phyloP scores from a whole-genome alignment of 2,888 invertebrate genomes.

The Dryocosmus kuriphilus region DNA sequence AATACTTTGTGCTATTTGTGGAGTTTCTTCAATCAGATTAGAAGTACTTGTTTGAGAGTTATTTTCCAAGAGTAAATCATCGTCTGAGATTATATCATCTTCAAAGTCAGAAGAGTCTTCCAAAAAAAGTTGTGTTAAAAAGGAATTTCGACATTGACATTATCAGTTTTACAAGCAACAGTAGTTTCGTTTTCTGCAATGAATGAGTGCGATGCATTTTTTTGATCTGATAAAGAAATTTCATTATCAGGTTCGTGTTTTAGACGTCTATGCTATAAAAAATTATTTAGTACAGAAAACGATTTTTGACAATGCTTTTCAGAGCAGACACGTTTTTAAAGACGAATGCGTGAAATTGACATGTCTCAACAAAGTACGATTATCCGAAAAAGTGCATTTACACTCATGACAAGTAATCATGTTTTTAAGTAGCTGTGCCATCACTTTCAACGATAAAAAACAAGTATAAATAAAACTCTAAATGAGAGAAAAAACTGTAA shows the following conservation, averaged over 20 bases:
- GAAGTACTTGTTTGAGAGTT: conserved; percentile 49
- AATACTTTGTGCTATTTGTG: not conserved
- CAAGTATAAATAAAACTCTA: too few species aligned
- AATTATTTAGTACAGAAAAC: not conserved
- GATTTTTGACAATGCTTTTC: conserved; percentile 15
- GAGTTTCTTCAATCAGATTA: not conserved
- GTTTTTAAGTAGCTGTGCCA: not conserved
- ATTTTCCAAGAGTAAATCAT: not conserved
- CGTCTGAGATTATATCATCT: not conserved
- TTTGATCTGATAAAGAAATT: not conserved
- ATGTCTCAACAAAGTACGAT: conserved; percentile 14
- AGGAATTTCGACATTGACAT: not conserved
- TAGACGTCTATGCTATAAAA: not conserved
- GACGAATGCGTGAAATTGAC: conserved; percentile 14
- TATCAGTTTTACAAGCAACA: not conserved
- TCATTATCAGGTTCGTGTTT: not conserved
- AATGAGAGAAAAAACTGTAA: too few species aligned
- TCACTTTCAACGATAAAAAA: too few species aligned
- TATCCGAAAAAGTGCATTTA: not conserved
- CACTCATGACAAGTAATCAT: conserved; percentile 39
- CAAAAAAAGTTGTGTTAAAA: not conserved
- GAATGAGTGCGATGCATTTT: not conserved
- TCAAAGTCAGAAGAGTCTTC: not conserved
- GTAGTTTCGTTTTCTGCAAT: not conserved
- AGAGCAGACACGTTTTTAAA: conserved; percentile 19